These are phyloP conservation scores for Phycodurus eques DNA, from an alignment of 2,113 vertebrate genomes.

Conservation along the genomic window DNA sequence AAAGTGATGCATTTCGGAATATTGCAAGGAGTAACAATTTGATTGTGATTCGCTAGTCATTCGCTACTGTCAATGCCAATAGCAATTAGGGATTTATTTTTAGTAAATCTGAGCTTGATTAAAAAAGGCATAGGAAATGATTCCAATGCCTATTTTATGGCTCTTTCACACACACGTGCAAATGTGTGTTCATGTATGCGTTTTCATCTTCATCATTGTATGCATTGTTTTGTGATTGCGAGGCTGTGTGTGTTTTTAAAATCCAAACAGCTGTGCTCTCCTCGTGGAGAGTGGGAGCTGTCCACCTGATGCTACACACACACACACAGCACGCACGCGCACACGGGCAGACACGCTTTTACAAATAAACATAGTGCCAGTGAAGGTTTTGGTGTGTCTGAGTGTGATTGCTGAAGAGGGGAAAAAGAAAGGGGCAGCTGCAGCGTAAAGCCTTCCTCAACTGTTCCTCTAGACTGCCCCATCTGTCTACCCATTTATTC, in stretches of 20 bases:
- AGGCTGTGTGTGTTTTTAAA: conserved; percentile 33
- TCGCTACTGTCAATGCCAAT: too few species aligned
- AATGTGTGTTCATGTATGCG: not conserved
- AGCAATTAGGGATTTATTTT: not conserved
- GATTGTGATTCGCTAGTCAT: too few species aligned
- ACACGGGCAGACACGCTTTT: conserved; percentile 20
- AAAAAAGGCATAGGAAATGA: too few species aligned
- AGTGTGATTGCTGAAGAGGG: conserved; percentile 44
- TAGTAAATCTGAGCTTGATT: too few species aligned
- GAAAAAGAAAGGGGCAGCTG: conserved; percentile 59
- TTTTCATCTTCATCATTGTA: conserved; percentile 13
- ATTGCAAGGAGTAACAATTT: too few species aligned
- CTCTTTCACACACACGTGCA: not conserved
- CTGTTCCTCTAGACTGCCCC: conserved; percentile 64
- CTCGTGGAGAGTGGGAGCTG: conserved; percentile 38
- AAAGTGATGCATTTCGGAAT: too few species aligned
- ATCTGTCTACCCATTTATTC: conserved; percentile 65
- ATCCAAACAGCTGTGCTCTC: conserved; percentile 50
- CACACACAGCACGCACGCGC: conserved; percentile 28
- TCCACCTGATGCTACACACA: conserved; percentile 64
- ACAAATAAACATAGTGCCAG: conserved; percentile 37
- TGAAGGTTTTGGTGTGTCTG: conserved; percentile 37
- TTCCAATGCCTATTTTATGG: not conserved
- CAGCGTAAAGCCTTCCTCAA: conserved; percentile 67
- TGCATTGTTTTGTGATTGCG: conserved; percentile 30